Evolutionary conservation across 37 sponge, comb jelly and placozoan genomes (phyloP).

Genomic region (Cladorhizidae sp.): DNA sequence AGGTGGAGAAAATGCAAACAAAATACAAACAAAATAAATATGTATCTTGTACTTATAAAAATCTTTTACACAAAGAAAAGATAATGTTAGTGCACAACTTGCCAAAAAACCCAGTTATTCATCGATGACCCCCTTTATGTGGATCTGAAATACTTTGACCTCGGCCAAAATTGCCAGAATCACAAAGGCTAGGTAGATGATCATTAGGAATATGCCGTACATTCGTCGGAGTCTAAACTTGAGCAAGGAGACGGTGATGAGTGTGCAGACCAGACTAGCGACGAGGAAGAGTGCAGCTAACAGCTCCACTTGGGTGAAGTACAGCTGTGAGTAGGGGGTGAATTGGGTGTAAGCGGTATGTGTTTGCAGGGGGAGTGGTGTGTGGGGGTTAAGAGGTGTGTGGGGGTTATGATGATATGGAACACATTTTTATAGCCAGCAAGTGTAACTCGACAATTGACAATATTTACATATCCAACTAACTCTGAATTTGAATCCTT

Average conservation of each 20-base stretch:
- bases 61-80: not conserved
- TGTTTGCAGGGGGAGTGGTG: not conserved
- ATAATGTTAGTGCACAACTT: not conserved
- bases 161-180: slow-evolving; percentile 80
- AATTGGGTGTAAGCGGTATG: too few species aligned
- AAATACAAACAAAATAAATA: not conserved
- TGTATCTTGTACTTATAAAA: too few species aligned
- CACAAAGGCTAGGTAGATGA: slow-evolving; percentile 74
- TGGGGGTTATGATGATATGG: not conserved
- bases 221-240: slow-evolving; percentile 70
- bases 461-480: not conserved
- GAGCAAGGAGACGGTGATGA: slow-evolving; percentile 52
- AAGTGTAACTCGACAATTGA: not conserved
- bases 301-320: slow-evolving; percentile 80
- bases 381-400: not conserved
- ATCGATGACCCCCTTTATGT: too few species aligned
- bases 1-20: not conserved
- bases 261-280: slow-evolving; percentile 62
- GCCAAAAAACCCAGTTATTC: not conserved
- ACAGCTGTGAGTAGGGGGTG: slow-evolving; percentile 37
- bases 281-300: slow-evolving; percentile 82
- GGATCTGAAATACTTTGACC: too few species aligned
- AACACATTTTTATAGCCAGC: too few species aligned
- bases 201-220: slow-evolving; percentile 72
- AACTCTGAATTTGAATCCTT: slow-evolving; percentile 5